phyloP scores from a whole-genome alignment of 2,888 invertebrate species.

The Mechanitis mazaeus region DNA sequence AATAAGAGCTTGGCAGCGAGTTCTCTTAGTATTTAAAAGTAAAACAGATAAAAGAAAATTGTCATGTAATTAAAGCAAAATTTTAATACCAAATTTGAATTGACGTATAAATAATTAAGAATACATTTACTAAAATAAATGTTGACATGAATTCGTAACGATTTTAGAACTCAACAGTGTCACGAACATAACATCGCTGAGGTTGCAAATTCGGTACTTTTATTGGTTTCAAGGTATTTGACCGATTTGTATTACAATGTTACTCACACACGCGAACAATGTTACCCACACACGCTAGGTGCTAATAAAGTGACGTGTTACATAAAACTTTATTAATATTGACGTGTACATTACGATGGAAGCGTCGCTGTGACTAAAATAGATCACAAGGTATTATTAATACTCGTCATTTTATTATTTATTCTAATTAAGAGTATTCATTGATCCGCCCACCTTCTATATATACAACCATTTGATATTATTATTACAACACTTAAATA shows the following conservation, averaged over 20 bases:
- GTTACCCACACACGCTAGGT: constrained; percentile 30
- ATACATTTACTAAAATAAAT: too few relatives aligned
- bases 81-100: too few relatives aligned
- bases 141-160: not conserved
- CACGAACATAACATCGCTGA: constrained; percentile 25
- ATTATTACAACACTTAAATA: too few relatives aligned
- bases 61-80: too few relatives aligned
- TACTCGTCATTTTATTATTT: not conserved
- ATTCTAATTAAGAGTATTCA: too few relatives aligned
- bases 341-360: not conserved
- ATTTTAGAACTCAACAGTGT: constrained; percentile 13
- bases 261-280: constrained; percentile 32
- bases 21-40: too few relatives aligned
- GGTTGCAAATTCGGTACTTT: constrained; percentile 34
- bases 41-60: too few relatives aligned
- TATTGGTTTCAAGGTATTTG: constrained; percentile 37
- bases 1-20: too few relatives aligned
- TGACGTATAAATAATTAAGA: too few relatives aligned
- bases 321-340: not conserved
- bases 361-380: not conserved
- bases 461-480: too few relatives aligned
- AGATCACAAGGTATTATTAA: not conserved
- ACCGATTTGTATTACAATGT: constrained; percentile 35
- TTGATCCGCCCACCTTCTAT: too few relatives aligned
- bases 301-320: constrained; percentile 10